These are phyloP conservation scores for Lithodes maja DNA, from an alignment of 2,888 invertebrate genomes.

Conservation along the genomic window DNA sequence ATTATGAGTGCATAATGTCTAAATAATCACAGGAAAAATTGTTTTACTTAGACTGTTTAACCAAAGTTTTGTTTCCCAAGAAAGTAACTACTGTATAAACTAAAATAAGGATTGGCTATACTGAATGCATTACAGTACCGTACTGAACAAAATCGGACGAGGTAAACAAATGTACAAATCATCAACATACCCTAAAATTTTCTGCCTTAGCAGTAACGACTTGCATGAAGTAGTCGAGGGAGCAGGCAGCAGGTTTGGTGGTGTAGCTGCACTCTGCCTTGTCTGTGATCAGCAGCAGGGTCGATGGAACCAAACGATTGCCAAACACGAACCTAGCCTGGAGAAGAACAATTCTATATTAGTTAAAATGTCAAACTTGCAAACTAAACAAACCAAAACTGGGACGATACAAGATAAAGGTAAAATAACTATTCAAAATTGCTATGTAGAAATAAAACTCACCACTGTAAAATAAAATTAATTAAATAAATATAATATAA, in stretches of 20 bases:
- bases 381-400: too few relatives aligned
- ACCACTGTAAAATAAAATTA: too few relatives aligned
- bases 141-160: background rate
- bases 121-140: background rate
- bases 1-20: too few relatives aligned
- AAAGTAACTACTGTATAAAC: too few relatives aligned
- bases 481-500: too few relatives aligned
- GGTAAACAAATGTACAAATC: background rate
- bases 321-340: constrained; percentile 95
- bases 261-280: constrained; percentile 96
- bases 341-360: constrained; percentile 72
- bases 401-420: too few relatives aligned
- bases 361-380: too few relatives aligned
- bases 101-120: background rate
- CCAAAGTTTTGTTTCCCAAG: too few relatives aligned
- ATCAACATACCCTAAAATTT: constrained; percentile 83
- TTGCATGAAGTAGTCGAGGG: constrained; percentile 96
- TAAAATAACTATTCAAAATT: too few relatives aligned
- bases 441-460: too few relatives aligned
- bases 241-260: constrained; percentile 95
- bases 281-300: constrained; percentile 92
- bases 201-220: constrained; percentile 95
- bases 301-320: constrained; percentile 94
- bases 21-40: too few relatives aligned
- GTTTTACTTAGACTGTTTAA: too few relatives aligned